Evolutionary conservation across 2,888 invertebrate species (phyloP).

Genomic region (Siphlonurus alternatus): DNA sequence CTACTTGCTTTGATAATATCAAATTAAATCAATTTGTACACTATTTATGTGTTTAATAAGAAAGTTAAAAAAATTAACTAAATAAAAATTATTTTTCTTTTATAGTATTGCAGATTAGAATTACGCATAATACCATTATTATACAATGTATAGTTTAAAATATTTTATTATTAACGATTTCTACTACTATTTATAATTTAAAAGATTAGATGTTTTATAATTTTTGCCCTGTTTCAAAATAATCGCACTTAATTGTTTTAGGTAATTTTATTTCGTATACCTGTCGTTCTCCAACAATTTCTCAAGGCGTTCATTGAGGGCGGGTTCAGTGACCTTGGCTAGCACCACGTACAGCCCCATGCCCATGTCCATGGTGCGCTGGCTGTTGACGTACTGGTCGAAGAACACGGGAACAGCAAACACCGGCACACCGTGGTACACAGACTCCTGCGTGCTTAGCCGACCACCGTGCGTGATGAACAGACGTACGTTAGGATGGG

Average conservation of each 20-base stretch:
- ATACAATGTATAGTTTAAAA: too few species aligned
- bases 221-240: too few species aligned
- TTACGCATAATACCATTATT: too few species aligned
- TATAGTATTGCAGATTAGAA: too few species aligned
- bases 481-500: not conserved
- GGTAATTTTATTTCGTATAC: too few species aligned
- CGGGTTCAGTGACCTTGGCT: not conserved
- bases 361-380: not conserved
- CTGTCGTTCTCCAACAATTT: not conserved
- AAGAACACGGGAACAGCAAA: conserved; percentile 5
- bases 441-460: conserved; percentile 9
- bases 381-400: conserved; percentile 1
- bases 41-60: not conserved
- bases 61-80: not conserved
- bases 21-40: not conserved
- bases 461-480: conserved; percentile 11
- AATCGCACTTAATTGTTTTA: too few species aligned
- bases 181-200: too few species aligned
- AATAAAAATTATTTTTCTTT: too few species aligned
- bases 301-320: not conserved
- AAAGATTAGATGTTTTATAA: too few species aligned
- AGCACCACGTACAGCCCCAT: not conserved
- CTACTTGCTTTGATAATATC: too few species aligned
- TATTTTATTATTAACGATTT: too few species aligned
- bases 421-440: conserved; percentile 6